phyloP scores from a whole-genome alignment of 2,113 vertebrate species.

The Gnathonemus longibarbis region DNA sequence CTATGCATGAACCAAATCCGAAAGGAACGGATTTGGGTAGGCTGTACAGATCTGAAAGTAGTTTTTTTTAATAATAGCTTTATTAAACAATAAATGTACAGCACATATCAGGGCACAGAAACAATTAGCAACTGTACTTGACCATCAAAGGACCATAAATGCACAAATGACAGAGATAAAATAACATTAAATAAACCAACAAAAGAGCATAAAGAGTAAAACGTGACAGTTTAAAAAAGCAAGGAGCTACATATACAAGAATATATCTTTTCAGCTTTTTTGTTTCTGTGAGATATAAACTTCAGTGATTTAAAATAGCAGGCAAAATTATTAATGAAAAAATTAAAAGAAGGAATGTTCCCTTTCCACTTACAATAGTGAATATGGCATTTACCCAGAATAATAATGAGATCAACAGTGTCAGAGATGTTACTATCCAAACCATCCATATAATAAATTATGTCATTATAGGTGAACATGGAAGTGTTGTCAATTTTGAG shows the following conservation, averaged over 20 bases:
- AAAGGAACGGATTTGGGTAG: too few relatives aligned
- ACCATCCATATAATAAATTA: not conserved
- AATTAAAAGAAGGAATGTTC: not conserved
- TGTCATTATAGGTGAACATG: not conserved
- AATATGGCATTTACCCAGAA: not conserved
- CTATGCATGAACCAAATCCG: too few relatives aligned
- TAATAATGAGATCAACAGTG: not conserved
- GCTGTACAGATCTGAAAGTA: too few relatives aligned
- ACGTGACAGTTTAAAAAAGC: not conserved
- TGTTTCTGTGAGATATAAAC: not conserved
- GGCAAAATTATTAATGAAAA: not conserved
- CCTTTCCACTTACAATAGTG: not conserved
- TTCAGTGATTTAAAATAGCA: not conserved
- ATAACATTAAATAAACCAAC: not conserved
- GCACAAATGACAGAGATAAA: too few relatives aligned
- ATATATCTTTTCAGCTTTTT: not conserved
- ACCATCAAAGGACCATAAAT: too few relatives aligned
- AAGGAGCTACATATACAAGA: not conserved
- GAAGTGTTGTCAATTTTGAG: not conserved
- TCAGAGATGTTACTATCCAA: not conserved
- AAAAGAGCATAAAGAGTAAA: not conserved
- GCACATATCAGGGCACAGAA: too few relatives aligned
- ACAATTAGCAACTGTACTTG: too few relatives aligned
- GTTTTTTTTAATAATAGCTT: too few relatives aligned
- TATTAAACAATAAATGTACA: too few relatives aligned